Evolutionary conservation across 2,113 vertebrate species (phyloP).

Genomic region (Atlantisia rogersi): DNA sequence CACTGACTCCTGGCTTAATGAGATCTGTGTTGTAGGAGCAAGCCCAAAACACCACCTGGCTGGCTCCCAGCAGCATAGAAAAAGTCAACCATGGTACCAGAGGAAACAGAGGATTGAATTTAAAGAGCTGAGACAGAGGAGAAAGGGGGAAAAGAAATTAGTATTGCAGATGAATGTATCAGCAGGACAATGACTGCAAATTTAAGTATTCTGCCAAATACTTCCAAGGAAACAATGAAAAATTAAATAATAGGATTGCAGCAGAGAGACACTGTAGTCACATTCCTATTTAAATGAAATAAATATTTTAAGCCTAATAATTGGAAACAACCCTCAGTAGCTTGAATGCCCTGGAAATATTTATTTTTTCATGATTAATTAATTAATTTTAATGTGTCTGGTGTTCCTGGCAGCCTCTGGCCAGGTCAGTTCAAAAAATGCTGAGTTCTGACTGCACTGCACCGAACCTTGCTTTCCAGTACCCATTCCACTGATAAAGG

Average conservation of each 20-base stretch:
- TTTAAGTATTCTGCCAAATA: not conserved
- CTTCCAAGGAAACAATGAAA: not conserved
- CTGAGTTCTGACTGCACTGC: not conserved
- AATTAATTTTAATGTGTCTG: not conserved
- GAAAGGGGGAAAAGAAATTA: not conserved
- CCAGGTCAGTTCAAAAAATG: not conserved
- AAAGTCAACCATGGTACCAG: not conserved
- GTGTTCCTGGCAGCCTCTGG: not conserved
- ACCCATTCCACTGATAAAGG: not conserved
- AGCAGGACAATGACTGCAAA: not conserved
- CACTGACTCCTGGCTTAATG: not conserved
- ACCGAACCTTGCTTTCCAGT: not conserved
- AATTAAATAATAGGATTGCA: not conserved
- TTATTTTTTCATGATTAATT: too few relatives aligned
- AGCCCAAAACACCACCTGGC: not conserved
- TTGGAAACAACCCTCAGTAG: not conserved
- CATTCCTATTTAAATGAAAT: not conserved
- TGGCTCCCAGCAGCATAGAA: not conserved
- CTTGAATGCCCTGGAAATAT: not conserved
- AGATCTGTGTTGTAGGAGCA: not conserved
- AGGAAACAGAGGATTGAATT: not conserved
- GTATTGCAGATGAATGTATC: not conserved
- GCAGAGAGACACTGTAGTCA: not conserved
- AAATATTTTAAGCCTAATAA: not conserved
- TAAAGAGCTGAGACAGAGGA: not conserved